Evolutionary conservation across 1,140 invertebrate species (phyloP), one percentile per base, ranked within the genome.

Genomic region (Meloidogyne hapla): DNA sequence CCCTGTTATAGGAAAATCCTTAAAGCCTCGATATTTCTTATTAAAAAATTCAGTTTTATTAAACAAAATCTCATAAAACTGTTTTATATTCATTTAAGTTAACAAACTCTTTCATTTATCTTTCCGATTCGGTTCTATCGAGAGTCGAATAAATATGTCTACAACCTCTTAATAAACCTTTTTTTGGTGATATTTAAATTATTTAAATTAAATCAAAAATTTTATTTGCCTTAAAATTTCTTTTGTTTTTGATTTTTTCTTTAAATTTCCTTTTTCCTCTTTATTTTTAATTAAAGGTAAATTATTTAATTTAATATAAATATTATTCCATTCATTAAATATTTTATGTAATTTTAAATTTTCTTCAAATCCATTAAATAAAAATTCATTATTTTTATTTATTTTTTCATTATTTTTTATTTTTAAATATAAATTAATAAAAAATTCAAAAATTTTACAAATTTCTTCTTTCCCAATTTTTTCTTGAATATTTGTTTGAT

Each of bases 331-430:
- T 56, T 56, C 18, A 56, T n/a, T n/a, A 56, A 56, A 56, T 56
- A 56, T 56, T 56, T 56, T 56, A 56, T 56, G 48, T 56, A 56
- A 56, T 56, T 56, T 56, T 15, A n/a, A 5, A 56, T 56, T 56
- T 56, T 21, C 48, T 56, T 56, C n/a, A 56, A 2, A 56, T 33
- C 33, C 33, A 33, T 33, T 33, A 56, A 56, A n/a, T 56, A 56
- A 56, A n/a, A 56, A 56, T 56, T 56, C 48, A 8, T 56, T n/a
- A n/a, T n/a, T 56, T 56, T n/a, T 56, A 3, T 13, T 56, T n/a
- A 56, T 56, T n/a, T n/a, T 56, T 56, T 56, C 18, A 56, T 56
- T 56, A 56, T 56, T 56, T 56, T 56, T 56, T n/a, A 56, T 56
- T 56, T 56, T 56, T 21, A 56, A 56, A 56, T 56, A 56, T n/a